Evolutionary conservation across 2,888 invertebrate genomes (phyloP).

Genomic region (Lasioglossum pauxillum): DNA sequence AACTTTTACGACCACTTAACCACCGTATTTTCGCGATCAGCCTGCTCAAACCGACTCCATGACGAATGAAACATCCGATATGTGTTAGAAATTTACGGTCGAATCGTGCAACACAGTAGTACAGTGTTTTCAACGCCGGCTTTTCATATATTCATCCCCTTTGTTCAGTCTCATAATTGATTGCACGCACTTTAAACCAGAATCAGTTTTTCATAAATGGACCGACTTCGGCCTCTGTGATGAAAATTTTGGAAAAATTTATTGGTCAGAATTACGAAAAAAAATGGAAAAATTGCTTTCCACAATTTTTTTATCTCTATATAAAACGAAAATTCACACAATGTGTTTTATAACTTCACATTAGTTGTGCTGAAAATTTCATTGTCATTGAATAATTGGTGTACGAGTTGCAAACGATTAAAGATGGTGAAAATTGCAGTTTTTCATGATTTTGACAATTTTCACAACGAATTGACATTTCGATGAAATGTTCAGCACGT

Average conservation of each 20-base stretch:
- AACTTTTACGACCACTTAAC: not conserved
- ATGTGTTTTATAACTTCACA: no score
- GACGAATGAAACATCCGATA: not conserved
- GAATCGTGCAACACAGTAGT: no score
- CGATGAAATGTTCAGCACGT: no score
- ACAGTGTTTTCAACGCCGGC: not conserved
- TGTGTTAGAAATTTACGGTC: not conserved
- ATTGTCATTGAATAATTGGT: no score
- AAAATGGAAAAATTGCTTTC: not conserved
- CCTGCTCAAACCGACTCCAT: not conserved
- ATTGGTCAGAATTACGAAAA: not conserved
- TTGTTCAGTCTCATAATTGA: not conserved
- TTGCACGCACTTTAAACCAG: not conserved
- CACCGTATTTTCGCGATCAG: not conserved
- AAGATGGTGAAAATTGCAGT: not conserved
- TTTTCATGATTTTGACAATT: no score
- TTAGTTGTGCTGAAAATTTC: no score
- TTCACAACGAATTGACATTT: no score
- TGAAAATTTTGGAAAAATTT: not conserved
- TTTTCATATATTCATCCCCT: not conserved
- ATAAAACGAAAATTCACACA: not conserved
- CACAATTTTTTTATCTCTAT: not conserved
- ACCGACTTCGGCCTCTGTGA: not conserved
- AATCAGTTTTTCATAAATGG: not conserved
- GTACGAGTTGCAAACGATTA: no score